Percentiles rank a stretch among this genome's conserved stretches.
phyloP scores from a whole-genome alignment of 2,113 vertebrate species.

The Oxygymnocypris stewartii region DNA sequence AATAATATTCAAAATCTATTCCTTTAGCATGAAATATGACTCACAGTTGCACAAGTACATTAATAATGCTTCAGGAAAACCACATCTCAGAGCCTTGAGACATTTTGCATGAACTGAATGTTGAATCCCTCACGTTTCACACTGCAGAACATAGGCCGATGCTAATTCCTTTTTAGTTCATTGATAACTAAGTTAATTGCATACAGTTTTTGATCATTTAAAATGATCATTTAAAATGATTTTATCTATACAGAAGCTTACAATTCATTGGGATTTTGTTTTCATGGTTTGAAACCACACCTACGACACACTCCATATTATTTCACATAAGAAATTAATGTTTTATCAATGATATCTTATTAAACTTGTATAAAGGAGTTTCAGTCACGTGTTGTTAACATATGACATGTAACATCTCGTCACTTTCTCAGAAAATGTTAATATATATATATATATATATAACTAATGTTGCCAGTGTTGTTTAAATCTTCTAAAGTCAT shows the following conservation, averaged over 20 bases:
- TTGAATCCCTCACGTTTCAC: neutral
- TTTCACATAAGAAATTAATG: neutral
- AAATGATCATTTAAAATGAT: too few relatives aligned
- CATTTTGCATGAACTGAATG: neutral
- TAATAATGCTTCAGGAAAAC: neutral
- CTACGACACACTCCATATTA: neutral
- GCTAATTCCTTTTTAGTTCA: neutral
- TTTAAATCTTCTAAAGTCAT: neutral
- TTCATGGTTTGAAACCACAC: neutral
- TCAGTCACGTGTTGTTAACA: neutral
- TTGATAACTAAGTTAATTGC: slow-evolving; percentile 6
- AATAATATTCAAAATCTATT: neutral
- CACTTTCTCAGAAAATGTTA: neutral
- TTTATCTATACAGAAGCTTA: slow-evolving; percentile 5
- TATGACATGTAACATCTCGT: neutral
- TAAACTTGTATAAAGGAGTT: neutral
- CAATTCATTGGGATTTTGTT: neutral
- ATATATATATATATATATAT: too few relatives aligned
- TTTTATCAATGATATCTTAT: neutral
- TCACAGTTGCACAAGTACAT: slow-evolving; percentile 5
- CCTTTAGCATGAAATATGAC: neutral
- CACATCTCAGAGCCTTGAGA: neutral
- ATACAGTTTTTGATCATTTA: neutral
- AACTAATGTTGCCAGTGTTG: neutral
- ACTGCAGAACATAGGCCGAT: slow-evolving; percentile 10